These are phyloP conservation scores for Quiscalus mexicanus DNA, from an alignment of 2,113 vertebrate genomes.

Conservation along the genomic window DNA sequence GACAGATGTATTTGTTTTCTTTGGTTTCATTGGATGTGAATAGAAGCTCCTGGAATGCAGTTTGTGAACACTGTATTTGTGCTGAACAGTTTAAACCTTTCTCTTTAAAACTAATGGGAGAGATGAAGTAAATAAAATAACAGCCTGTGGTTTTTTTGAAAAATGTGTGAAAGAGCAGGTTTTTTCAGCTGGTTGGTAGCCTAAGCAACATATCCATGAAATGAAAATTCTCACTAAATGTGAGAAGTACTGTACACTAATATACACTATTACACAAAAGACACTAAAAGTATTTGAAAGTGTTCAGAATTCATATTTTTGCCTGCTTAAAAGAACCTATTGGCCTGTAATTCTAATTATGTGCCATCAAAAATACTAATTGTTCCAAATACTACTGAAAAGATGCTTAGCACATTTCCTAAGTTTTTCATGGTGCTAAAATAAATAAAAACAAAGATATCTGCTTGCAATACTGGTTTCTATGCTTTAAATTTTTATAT, in stretches of 20 bases:
- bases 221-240: not conserved
- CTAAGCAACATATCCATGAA: not conserved
- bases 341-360: not conserved
- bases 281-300: not conserved
- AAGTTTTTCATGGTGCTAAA: not conserved
- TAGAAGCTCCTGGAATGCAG: not conserved
- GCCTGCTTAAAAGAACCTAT: not conserved
- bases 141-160: not conserved
- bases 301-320: not conserved
- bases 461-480: not conserved
- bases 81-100: not conserved
- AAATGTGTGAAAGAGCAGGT: not conserved
- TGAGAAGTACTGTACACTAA: no score
- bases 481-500: not conserved
- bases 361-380: not conserved
- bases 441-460: not conserved
- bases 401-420: not conserved
- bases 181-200: not conserved
- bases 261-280: no score
- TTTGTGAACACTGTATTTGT: constrained; percentile 1
- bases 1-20: not conserved
- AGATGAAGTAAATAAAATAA: not conserved
- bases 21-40: not conserved
- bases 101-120: not conserved
- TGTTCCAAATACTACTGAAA: not conserved